Evolutionary conservation across 2,113 vertebrate species (phyloP).

Genomic region (Acanthisitta chloris): DNA sequence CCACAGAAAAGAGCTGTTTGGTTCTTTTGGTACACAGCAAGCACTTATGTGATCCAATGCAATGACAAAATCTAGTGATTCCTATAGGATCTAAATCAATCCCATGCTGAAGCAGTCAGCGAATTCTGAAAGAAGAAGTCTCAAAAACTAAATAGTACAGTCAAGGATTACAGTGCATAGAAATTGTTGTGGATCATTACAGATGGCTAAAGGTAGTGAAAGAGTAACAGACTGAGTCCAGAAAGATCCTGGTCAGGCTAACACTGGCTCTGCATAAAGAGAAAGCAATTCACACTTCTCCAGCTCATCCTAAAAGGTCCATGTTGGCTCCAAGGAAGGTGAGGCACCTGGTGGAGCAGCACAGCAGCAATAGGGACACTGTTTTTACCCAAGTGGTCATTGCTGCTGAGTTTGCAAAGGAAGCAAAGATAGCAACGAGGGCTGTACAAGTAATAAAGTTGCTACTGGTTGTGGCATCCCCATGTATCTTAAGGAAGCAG

Average conservation of each 20-base stretch:
- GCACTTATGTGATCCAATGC: not conserved
- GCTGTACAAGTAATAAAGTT: not conserved
- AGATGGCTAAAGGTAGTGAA: not conserved
- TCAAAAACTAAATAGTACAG: not conserved
- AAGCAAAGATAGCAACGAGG: not conserved
- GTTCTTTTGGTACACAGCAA: not conserved
- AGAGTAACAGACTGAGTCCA: not conserved
- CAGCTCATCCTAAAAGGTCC: not conserved
- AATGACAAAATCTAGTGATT: not conserved
- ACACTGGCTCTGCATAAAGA: not conserved
- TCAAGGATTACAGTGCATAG: not conserved
- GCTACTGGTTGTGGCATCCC: not conserved
- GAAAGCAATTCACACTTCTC: not conserved
- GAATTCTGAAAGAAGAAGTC: not conserved
- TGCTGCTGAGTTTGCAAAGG: not conserved
- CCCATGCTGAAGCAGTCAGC: rapidly evolving
- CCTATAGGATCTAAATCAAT: not conserved
- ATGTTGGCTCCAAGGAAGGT: not conserved
- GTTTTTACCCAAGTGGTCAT: not conserved
- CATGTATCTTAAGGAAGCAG: not conserved
- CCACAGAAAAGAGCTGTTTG: not conserved
- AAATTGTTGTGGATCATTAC: not conserved
- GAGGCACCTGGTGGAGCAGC: not conserved
- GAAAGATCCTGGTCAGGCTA: not conserved
- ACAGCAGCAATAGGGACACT: not conserved